These are phyloP conservation scores for Eueides isabella DNA, from an alignment of 1,140 invertebrate genomes.

Conservation along the genomic window DNA sequence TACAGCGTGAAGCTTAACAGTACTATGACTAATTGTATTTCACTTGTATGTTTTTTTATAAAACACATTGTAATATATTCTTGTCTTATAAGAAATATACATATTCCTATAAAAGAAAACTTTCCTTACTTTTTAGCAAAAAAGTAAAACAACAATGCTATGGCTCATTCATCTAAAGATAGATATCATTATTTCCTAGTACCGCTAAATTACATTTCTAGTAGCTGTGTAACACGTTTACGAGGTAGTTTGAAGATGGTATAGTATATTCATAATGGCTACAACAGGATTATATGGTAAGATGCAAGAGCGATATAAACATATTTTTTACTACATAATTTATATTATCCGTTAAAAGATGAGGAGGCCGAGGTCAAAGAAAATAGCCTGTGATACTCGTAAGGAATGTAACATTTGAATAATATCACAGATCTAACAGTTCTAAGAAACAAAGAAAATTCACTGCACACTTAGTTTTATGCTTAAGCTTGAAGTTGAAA, in stretches of 20 bases:
- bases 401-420: conserved; percentile 53
- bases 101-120: conserved; percentile 45
- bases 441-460: conserved; percentile 52
- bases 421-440: conserved; percentile 62
- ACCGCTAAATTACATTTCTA: conserved; percentile 80
- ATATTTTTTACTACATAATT: conserved; percentile 71
- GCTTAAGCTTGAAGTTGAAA: background rate
- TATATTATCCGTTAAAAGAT: conserved; percentile 62
- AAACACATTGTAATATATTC: background rate
- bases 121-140: conserved; percentile 71
- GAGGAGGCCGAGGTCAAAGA: conserved; percentile 67
- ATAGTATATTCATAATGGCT: conserved; percentile 73
- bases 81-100: background rate
- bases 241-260: conserved; percentile 76
- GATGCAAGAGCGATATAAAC: conserved; percentile 70
- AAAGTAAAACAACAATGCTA: conserved; percentile 58
- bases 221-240: conserved; percentile 78
- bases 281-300: conserved; percentile 76
- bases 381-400: conserved; percentile 51
- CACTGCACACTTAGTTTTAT: background rate
- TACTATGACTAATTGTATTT: background rate
- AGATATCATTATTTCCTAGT: conserved; percentile 75
- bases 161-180: conserved; percentile 72
- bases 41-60: background rate
- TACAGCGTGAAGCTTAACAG: too few species aligned